These are phyloP conservation scores for Ctenicera cuprea DNA, from an alignment of 2,888 invertebrate species.

Conservation along the genomic window DNA sequence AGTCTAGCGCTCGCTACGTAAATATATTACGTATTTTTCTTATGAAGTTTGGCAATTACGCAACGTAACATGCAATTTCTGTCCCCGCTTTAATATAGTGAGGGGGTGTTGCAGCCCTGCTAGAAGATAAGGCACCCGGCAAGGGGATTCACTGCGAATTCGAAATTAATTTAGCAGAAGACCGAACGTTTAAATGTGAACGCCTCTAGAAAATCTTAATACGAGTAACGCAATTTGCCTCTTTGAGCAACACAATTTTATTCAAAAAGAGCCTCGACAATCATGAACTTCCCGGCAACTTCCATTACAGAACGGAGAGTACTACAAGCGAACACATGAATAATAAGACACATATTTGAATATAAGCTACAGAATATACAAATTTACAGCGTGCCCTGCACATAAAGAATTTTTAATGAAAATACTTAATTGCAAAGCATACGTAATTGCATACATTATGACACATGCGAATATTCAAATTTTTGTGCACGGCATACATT, in stretches of 20 bases:
- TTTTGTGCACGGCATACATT: slow-evolving; percentile 27
- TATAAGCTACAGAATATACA: slow-evolving; percentile 42
- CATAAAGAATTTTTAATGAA: slow-evolving; percentile 43
- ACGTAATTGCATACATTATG: slow-evolving; percentile 40
- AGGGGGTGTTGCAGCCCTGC: slow-evolving; percentile 57
- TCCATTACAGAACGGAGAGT: slow-evolving; percentile 1
- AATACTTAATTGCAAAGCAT: slow-evolving; percentile 42
- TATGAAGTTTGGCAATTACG: slow-evolving; percentile 60
- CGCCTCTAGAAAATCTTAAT: slow-evolving; percentile 55
- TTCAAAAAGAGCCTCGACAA: slow-evolving; percentile 37
- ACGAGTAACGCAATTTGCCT: slow-evolving; percentile 53
- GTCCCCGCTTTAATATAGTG: slow-evolving; percentile 63
- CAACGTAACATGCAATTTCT: slow-evolving; percentile 61
- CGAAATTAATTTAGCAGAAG: slow-evolving; percentile 69
- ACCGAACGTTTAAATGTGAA: slow-evolving; percentile 63
- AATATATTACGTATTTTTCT: slow-evolving; percentile 56
- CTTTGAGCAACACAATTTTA: slow-evolving; percentile 32
- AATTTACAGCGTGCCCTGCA: slow-evolving; percentile 49
- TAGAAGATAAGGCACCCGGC: slow-evolving; percentile 55
- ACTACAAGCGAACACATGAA: slow-evolving; percentile 10
- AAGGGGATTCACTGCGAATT: slow-evolving; percentile 63
- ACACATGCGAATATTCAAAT: slow-evolving; percentile 45
- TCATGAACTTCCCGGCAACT: slow-evolving; percentile 34
- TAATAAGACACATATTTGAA: slow-evolving; percentile 21
- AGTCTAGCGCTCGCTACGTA: slow-evolving; percentile 39